phyloP scores from a whole-genome alignment of 2,113 vertebrate species.

The Nesogale talazaci region DNA sequence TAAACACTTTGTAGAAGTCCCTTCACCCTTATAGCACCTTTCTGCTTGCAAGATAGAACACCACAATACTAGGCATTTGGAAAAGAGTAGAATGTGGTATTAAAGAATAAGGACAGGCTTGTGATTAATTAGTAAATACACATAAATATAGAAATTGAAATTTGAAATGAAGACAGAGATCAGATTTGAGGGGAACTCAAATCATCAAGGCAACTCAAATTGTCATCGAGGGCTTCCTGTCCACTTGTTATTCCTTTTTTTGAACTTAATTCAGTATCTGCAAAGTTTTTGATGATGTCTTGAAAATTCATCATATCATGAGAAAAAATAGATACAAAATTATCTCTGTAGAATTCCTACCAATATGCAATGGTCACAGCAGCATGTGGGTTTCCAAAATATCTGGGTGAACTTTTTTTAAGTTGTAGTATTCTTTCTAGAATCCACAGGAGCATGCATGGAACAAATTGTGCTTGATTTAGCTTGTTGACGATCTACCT shows the following conservation, averaged over 20 bases:
- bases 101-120: background rate
- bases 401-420: background rate
- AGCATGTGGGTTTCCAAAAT: too few relatives aligned
- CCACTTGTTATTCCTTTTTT: background rate
- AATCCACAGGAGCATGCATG: background rate
- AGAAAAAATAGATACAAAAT: slow-evolving; percentile 17
- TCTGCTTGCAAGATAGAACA: slow-evolving; percentile 80
- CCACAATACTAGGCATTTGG: slow-evolving; percentile 80
- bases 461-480: background rate
- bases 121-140: background rate
- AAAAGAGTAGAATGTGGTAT: slow-evolving; percentile 59
- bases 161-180: background rate
- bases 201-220: background rate
- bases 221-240: background rate
- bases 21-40: slow-evolving; percentile 64
- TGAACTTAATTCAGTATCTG: background rate
- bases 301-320: slow-evolving; percentile 1
- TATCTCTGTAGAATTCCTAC: background rate
- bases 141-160: too few relatives aligned
- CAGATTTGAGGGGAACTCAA: background rate
- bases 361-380: background rate
- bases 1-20: slow-evolving; percentile 82
- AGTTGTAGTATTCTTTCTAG: background rate
- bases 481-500: background rate
- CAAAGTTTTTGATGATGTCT: slow-evolving; percentile 22